These are phyloP conservation scores for Drosophila mercatorum DNA, from an alignment of 2,888 invertebrate species.

Conservation along the genomic window DNA sequence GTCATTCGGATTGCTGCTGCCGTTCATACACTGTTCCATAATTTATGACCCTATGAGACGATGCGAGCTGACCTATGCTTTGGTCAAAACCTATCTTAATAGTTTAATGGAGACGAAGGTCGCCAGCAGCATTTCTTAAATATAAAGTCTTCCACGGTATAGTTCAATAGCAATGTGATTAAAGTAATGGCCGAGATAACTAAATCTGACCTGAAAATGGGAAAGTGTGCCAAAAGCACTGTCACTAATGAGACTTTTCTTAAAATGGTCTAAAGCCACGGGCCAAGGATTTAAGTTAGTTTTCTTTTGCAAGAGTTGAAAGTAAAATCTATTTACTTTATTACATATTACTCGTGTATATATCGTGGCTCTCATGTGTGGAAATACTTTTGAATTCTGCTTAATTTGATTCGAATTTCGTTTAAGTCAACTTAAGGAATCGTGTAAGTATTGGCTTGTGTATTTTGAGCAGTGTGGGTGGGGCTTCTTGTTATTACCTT, in stretches of 20 bases:
- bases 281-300: neutral
- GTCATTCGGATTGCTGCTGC: conserved; percentile 21
- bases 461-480: conserved; percentile 13
- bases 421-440: neutral
- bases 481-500: conserved; percentile 13
- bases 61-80: conserved; percentile 1
- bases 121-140: neutral
- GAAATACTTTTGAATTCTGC: neutral
- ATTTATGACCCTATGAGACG: conserved; percentile 23
- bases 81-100: conserved; percentile 14
- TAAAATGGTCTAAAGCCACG: neutral
- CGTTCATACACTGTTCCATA: conserved; percentile 28
- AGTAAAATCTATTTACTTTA: neutral
- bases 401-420: neutral
- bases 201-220: neutral
- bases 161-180: conserved; percentile 38
- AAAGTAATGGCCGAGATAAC: conserved; percentile 50
- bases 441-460: neutral
- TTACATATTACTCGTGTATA: neutral
- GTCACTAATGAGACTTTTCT: conserved; percentile 19
- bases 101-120: conserved; percentile 18
- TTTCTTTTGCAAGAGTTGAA: neutral
- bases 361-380: neutral
- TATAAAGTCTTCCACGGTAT: conserved; percentile 26
- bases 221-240: neutral